Evolutionary conservation across 2,113 vertebrate species (phyloP).

Genomic region (Xiphorhynchus elegans): DNA sequence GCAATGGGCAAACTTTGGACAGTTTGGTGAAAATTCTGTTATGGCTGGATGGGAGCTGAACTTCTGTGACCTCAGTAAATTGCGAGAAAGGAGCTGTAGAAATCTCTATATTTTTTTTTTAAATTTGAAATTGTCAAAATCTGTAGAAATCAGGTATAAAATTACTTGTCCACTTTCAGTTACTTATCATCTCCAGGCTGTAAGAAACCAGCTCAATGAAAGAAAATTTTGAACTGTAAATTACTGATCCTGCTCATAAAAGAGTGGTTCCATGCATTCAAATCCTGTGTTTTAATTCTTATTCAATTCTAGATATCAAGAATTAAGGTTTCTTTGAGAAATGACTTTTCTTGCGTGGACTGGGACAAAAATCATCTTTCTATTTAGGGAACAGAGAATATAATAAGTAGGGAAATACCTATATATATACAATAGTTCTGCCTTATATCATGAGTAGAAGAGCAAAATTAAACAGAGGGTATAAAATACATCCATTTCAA

Average conservation of each 20-base stretch:
- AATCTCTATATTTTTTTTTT: background rate
- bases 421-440: background rate
- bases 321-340: background rate
- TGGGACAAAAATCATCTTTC: background rate
- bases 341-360: background rate
- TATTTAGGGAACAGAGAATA: background rate
- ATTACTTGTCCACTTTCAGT: background rate
- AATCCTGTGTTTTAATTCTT: background rate
- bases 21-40: conserved; percentile 48
- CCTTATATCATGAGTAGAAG: background rate
- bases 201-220: background rate
- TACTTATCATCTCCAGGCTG: background rate
- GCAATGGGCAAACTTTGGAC: background rate
- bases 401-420: background rate
- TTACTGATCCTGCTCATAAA: background rate
- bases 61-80: background rate
- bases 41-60: background rate
- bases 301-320: background rate
- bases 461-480: background rate
- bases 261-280: background rate
- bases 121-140: background rate
- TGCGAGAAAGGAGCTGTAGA: background rate
- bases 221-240: background rate
- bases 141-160: background rate
- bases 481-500: background rate